These are phyloP conservation scores for Hydrolagus colliei DNA, from an alignment of 2,797 vertebrate genomes.

Conservation along the genomic window DNA sequence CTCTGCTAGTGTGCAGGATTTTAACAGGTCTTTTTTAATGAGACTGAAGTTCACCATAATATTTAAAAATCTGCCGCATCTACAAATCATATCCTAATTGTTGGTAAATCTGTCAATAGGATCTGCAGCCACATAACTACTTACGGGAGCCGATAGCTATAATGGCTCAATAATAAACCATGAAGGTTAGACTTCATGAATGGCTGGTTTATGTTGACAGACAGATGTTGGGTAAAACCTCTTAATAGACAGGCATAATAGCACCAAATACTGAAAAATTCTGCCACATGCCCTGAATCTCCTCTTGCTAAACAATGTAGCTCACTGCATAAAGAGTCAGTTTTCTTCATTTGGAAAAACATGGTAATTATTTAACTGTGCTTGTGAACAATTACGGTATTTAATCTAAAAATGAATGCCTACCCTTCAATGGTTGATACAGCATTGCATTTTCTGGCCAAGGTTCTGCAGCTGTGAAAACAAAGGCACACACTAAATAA, in stretches of 20 bases:
- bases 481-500: conserved; percentile 29
- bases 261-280: conserved; percentile 34
- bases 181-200: conserved; percentile 56
- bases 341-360: background rate
- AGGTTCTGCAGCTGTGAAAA: conserved; percentile 65
- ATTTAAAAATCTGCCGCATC: conserved; percentile 65
- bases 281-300: conserved; percentile 15
- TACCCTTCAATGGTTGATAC: conserved; percentile 87
- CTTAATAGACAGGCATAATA: conserved; percentile 47
- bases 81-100: conserved; percentile 54
- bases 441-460: conserved; percentile 90
- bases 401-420: conserved; percentile 46
- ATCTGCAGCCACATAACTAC: conserved; percentile 60
- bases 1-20: conserved; percentile 64
- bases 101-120: conserved; percentile 68
- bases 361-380: background rate
- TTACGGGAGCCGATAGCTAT: conserved; percentile 64
- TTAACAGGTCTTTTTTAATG: conserved; percentile 69
- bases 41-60: conserved; percentile 68
- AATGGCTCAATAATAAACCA: conserved; percentile 71
- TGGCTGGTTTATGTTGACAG: conserved; percentile 57
- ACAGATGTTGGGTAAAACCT: conserved; percentile 51
- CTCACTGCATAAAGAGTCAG: background rate
- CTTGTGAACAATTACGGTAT: conserved; percentile 40
- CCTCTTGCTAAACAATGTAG: conserved; percentile 42